phyloP scores from a whole-genome alignment of 1,140 invertebrate genomes.

The Pseudomyrmex sp. region DNA sequence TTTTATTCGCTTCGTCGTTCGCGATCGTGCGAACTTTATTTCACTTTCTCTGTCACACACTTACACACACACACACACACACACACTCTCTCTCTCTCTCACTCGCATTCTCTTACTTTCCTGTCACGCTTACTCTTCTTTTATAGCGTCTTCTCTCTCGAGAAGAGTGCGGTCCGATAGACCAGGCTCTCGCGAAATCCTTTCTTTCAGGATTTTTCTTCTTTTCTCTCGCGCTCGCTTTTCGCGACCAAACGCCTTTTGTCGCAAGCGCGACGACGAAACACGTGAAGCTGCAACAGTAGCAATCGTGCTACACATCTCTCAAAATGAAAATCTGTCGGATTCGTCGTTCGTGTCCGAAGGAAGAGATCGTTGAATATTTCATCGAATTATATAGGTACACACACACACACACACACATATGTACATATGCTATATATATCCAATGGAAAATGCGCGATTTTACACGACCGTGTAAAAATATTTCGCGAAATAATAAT shows the following conservation, averaged over 20 bases:
- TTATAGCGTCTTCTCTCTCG: constrained; percentile 20
- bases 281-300: constrained; percentile 37
- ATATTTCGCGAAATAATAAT: constrained; percentile 6
- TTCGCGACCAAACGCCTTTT: constrained; percentile 47
- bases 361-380: not conserved
- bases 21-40: constrained; percentile 22
- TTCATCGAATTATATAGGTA: not conserved
- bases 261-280: constrained; percentile 24
- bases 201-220: constrained; percentile 31
- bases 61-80: constrained; percentile 28
- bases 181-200: constrained; percentile 19
- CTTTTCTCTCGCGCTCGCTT: constrained; percentile 33
- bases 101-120: constrained; percentile 45
- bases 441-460: not conserved
- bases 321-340: constrained; percentile 36
- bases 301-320: constrained; percentile 1
- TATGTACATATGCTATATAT: no score
- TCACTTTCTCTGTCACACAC: constrained; percentile 36
- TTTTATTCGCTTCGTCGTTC: not conserved
- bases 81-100: constrained; percentile 43
- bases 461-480: not conserved
- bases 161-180: constrained; percentile 30
- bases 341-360: constrained; percentile 1
- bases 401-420: no score
- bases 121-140: constrained; percentile 30